A percentile compares a stretch with the other conserved stretches of the same genome.
These are phyloP conservation scores for Eristalis intricaria DNA, from an alignment of 2,888 invertebrate species.

Conservation along the genomic window DNA sequence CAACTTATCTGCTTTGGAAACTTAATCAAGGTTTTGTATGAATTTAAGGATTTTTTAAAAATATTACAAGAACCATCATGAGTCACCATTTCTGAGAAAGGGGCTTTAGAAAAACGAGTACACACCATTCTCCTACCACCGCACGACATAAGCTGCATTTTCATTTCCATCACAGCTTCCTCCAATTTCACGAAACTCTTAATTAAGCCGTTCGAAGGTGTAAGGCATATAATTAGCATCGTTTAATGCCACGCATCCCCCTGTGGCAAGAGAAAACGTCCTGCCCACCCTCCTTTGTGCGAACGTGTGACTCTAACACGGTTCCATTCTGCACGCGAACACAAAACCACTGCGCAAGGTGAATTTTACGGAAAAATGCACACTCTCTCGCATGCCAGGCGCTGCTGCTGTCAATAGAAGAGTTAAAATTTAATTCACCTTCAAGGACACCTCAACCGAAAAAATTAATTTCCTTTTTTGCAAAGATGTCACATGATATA, in stretches of 20 bases:
- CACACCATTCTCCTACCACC: too few species aligned
- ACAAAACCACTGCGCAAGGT: slow-evolving; percentile 15
- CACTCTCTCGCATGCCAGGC: not conserved
- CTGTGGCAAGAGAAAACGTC: not conserved
- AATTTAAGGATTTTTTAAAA: too few species aligned
- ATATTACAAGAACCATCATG: too few species aligned
- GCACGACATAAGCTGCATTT: too few species aligned
- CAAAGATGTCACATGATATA: slow-evolving; percentile 41
- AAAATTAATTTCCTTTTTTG: slow-evolving; percentile 50
- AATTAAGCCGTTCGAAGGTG: slow-evolving; percentile 24
- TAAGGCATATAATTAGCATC: slow-evolving; percentile 31
- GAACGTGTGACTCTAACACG: not conserved
- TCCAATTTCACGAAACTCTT: not conserved
- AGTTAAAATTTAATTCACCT: slow-evolving; percentile 48
- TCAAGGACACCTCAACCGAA: slow-evolving; percentile 43
- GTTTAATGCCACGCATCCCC: slow-evolving; percentile 10
- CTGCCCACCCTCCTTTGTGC: not conserved
- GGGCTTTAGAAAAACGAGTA: too few species aligned
- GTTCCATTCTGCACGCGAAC: too few species aligned
- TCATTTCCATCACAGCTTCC: not conserved
- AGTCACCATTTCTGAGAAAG: too few species aligned
- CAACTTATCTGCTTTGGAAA: too few species aligned
- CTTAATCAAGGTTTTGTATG: too few species aligned
- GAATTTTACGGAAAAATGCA: slow-evolving; percentile 20
- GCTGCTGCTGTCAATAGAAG: slow-evolving; percentile 1